Base-by-base conservation (phyloP, 2,888 invertebrate species). In the Emmelina monodactyla region DNA sequence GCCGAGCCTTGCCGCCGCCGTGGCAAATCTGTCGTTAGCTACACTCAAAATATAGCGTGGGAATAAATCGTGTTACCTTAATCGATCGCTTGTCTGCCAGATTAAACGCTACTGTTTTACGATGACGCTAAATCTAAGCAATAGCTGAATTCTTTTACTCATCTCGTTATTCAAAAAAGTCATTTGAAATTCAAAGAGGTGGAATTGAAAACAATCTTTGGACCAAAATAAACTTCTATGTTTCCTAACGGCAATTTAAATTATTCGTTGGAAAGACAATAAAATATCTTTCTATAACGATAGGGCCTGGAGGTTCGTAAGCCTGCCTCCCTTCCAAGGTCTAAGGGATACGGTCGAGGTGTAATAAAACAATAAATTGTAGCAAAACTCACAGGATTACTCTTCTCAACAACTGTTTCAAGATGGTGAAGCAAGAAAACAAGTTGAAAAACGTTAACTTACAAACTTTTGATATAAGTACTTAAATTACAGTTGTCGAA, bases 51-150 rank as follows among this genome's bases (percentile, higher is more conserved):
- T 25, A n/a, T n/a, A 25, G 25, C 42, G 50, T 48, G 56, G 51
- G 45, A 53, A 12, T 7, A 63, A 65, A 52, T 47, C 49, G 51
- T 54, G 67, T 66, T 63, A 65, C 58, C 60, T 58, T 60, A 64
- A 68, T 65, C 63, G 63, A 67, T 69, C 62, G 65, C 68, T 63
- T 68, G 69, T 71, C 65, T 68, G 64, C 58, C 61, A 62, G 60
- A 65, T 70, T 63, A 64, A 67, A 62, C 63, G 55, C 53, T 50
- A n/a, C 25, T 25, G 25, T 25, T 25, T 25, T 25, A 25, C 25
- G n/a, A n/a, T n/a, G n/a, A n/a, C n/a, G n/a, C n/a, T n/a, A n/a
- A n/a, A n/a, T n/a, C n/a, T n/a, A n/a, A n/a, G n/a, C n/a, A n/a
- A n/a, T n/a, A n/a, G n/a, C n/a, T n/a, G n/a, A n/a, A n/a, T n/a